Conservation (phyloP, 2,113 vertebrate genomes). For the Gymnogyps californianus region DNA sequence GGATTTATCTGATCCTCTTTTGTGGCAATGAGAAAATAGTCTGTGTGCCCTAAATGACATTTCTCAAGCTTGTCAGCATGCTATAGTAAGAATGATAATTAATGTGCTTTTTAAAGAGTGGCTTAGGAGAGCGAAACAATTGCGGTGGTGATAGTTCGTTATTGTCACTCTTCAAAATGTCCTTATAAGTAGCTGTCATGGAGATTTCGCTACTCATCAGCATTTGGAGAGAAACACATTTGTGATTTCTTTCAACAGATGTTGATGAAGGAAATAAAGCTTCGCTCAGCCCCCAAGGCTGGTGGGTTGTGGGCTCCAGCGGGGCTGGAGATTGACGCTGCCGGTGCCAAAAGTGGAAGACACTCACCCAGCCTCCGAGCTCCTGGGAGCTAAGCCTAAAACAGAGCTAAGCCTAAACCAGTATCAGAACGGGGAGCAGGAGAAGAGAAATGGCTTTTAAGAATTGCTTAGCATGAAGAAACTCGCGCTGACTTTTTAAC, state of each 20-base stretch:
- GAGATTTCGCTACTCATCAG: neutral
- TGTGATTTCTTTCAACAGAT: neutral
- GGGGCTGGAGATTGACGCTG: neutral
- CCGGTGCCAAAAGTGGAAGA: accelerated
- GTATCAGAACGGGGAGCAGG: neutral
- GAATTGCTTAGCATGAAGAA: neutral
- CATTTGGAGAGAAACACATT: neutral
- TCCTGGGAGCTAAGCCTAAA: neutral
- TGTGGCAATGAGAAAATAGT: neutral
- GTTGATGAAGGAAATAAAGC: neutral
- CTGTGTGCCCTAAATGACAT: neutral
- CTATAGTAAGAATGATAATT: constrained; percentile 2
- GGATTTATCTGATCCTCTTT: constrained; percentile 43
- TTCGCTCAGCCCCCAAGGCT: neutral
- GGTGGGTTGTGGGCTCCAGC: neutral
- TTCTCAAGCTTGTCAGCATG: constrained; percentile 1
- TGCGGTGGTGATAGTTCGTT: neutral
- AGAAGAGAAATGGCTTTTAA: neutral
- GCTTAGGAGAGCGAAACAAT: constrained; percentile 31
- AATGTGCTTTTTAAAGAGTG: constrained; percentile 29
- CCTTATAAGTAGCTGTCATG: constrained; percentile 4
- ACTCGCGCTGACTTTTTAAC: neutral
- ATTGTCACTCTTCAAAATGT: neutral
- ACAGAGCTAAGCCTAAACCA: neutral
- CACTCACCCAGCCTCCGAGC: neutral